Evolutionary conservation across 2,888 invertebrate genomes (phyloP).

Genomic region (Idaea biselata): DNA sequence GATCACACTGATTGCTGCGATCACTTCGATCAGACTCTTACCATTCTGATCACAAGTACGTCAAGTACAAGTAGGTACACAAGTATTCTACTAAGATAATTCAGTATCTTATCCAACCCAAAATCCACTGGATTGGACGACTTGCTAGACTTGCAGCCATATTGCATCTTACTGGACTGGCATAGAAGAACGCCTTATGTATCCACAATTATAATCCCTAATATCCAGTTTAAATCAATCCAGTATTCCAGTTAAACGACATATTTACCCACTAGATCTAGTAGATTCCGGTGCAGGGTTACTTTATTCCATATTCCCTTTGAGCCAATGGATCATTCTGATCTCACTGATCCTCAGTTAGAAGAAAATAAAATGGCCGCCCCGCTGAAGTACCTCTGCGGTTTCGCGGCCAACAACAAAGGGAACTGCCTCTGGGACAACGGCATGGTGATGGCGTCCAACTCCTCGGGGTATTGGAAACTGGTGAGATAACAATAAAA

Average conservation of each 20-base stretch:
- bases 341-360: constrained; percentile 25
- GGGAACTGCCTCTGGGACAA: constrained; percentile 53
- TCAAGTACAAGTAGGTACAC: neutral
- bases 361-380: constrained; percentile 7
- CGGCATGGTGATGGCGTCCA: constrained; percentile 57
- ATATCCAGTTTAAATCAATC: too few relatives aligned
- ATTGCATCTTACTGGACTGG: too few relatives aligned
- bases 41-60: neutral
- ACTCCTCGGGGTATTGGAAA: constrained; percentile 44
- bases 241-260: too few relatives aligned
- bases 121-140: too few relatives aligned
- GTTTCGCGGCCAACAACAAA: constrained; percentile 34
- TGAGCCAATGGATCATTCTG: neutral
- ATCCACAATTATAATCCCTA: too few relatives aligned
- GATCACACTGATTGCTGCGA: neutral
- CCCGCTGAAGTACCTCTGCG: constrained; percentile 41
- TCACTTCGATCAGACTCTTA: neutral
- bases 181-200: too few relatives aligned
- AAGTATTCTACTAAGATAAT: too few relatives aligned
- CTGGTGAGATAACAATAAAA: constrained; percentile 38
- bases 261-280: too few relatives aligned
- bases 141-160: too few relatives aligned
- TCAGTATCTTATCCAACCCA: too few relatives aligned
- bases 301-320: neutral
- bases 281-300: neutral